A percentile compares a stretch with the other conserved stretches of the same genome.
Evolutionary conservation across 2,888 invertebrate genomes (phyloP).

Genomic region (Watsonalla binaria): DNA sequence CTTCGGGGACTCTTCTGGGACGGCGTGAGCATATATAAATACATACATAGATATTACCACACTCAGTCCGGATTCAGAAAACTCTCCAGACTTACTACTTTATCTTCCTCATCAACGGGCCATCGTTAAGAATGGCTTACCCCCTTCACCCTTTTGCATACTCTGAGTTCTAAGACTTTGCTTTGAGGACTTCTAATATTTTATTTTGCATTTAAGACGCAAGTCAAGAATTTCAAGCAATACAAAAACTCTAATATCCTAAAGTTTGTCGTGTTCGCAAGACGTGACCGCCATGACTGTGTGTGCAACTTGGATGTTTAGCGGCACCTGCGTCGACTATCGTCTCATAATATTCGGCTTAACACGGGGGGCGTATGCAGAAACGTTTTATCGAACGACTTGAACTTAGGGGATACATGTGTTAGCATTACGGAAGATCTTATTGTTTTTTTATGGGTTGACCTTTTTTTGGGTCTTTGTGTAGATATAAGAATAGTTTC

Average conservation of each 20-base stretch:
- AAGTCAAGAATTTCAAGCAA: neutral
- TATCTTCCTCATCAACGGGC: too few relatives aligned
- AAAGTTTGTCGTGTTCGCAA: conserved; percentile 25
- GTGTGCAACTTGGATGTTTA: conserved; percentile 65
- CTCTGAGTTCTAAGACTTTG: too few relatives aligned
- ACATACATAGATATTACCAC: too few relatives aligned
- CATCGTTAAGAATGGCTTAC: too few relatives aligned
- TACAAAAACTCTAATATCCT: conserved; percentile 7
- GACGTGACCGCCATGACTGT: conserved; percentile 47
- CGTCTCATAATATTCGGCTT: conserved; percentile 80
- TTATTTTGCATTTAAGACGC: too few relatives aligned
- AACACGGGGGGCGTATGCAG: conserved; percentile 40
- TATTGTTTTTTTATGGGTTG: conserved; percentile 21
- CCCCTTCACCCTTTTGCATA: too few relatives aligned
- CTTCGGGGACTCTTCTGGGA: too few relatives aligned
- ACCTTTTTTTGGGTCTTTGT: conserved; percentile 12
- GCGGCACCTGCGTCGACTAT: conserved; percentile 70
- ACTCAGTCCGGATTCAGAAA: too few relatives aligned
- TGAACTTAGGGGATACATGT: conserved; percentile 31
- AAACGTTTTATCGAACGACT: conserved; percentile 30
- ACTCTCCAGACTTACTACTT: too few relatives aligned
- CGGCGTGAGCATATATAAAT: too few relatives aligned
- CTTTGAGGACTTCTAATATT: too few relatives aligned
- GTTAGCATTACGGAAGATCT: conserved; percentile 29
- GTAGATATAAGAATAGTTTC: neutral